phyloP scores from a whole-genome alignment of 2,113 vertebrate species.

The Marmota monax region DNA sequence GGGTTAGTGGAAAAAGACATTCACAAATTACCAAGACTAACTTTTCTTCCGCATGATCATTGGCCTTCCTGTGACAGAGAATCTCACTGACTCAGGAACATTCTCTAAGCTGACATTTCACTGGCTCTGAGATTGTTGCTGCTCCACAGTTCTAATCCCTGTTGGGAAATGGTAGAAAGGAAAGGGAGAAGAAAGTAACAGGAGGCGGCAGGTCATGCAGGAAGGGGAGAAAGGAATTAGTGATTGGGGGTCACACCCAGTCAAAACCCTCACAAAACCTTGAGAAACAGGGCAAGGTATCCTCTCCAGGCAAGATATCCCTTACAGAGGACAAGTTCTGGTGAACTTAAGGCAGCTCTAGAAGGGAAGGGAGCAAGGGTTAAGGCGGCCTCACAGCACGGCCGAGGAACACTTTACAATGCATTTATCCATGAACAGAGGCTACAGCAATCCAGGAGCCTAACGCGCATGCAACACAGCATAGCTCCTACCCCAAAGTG shows the following conservation, averaged over 20 bases:
- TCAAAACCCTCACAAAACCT: slow-evolving; percentile 51
- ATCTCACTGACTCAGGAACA: slow-evolving; percentile 21
- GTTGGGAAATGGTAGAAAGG: slow-evolving; percentile 15
- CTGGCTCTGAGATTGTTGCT: slow-evolving; percentile 28
- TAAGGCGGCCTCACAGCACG: slow-evolving; percentile 78
- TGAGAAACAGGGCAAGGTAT: slow-evolving; percentile 44
- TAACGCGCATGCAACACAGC: not conserved
- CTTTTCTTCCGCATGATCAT: not conserved
- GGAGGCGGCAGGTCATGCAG: not conserved
- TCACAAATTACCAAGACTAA: not conserved
- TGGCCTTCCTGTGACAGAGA: not conserved
- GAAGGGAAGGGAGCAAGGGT: slow-evolving; percentile 67
- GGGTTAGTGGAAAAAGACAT: slow-evolving; percentile 12
- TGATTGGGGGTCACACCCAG: slow-evolving; percentile 13
- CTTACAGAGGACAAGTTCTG: slow-evolving; percentile 59
- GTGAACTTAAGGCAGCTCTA: slow-evolving; percentile 80
- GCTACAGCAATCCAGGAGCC: not conserved
- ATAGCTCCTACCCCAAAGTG: not conserved
- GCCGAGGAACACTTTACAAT: slow-evolving; percentile 60
- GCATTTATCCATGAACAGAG: slow-evolving; percentile 32
- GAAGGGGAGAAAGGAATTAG: not conserved
- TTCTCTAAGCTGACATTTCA: not conserved
- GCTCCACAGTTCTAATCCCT: not conserved
- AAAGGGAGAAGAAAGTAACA: not conserved
- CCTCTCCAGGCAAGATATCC: slow-evolving; percentile 30